Evolutionary conservation across 2,113 vertebrate genomes (phyloP), one percentile per base, ranked within the genome.

Genomic region (Bubo scandiacus): DNA sequence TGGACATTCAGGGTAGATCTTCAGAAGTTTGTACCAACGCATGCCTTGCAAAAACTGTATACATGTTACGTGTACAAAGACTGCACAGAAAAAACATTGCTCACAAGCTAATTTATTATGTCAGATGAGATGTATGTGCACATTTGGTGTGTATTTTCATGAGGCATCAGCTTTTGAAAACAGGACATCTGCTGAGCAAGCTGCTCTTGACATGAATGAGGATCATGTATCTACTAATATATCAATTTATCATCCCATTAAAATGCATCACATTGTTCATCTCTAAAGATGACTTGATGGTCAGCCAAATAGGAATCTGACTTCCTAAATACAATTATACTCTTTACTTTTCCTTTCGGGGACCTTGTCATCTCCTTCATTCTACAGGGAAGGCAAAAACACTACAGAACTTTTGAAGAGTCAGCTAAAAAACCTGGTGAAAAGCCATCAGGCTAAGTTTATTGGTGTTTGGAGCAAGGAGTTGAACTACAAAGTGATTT

Each of bases 391-490:
- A 75, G 58, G 43, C 14, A 45, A 47, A 85, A 87, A 7, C 16
- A 8, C 51, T 42, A 32, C 12, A 75, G 32, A 88, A 54, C 7
- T 84, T 84, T 25, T 30, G 34, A 65, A 42, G 11, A 47, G 9
- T 51, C 29, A 45, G 7, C 42, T 62, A 32, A 75, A 90, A 34
- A 10, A 88, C 36, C 30, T 42, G 2, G n/a, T 30, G 43, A 62
- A 78, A 57, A 86, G 30, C 91, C 15, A 68, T 25, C 0, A 0
- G 29, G 30, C 15, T n/a, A 52, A 58, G 23, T 47, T 81, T 54
- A 52, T 15, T 61, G 4, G 1, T 40, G 27, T 30, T 83, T 0
- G 0, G 32, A 57, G 27, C 3, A 67, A 67, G 57, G 30, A 36
- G 11, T 4, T 82, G 73, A 85, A 70, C 14, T 42, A 42, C 14